phyloP scores from a whole-genome alignment of 1,140 invertebrate genomes.

The Saccostrea glomerata region DNA sequence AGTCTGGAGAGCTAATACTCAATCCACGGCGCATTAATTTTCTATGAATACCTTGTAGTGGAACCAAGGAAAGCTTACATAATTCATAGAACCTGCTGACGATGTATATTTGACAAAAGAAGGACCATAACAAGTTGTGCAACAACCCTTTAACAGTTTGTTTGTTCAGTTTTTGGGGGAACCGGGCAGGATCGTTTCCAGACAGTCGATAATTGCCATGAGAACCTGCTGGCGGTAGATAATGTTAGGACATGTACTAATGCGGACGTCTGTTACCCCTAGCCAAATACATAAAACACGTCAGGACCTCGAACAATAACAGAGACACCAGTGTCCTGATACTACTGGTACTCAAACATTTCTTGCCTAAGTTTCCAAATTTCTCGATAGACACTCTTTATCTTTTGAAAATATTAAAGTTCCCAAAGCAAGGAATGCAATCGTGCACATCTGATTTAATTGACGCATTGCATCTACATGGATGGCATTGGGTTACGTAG shows the following conservation, averaged over 20 bases:
- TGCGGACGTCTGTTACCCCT: conserved; percentile 14
- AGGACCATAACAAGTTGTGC: neutral
- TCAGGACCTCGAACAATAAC: neutral
- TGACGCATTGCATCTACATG: too few species aligned
- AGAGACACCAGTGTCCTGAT: neutral
- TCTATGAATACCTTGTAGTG: neutral
- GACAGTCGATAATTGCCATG: conserved; percentile 19
- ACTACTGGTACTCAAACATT: neutral
- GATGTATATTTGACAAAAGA: conserved; percentile 22
- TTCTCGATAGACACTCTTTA: too few species aligned
- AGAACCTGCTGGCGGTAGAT: conserved; percentile 27
- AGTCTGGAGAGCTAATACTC: conserved; percentile 23
- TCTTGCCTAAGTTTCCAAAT: too few species aligned
- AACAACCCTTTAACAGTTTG: neutral
- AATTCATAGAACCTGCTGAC: neutral
- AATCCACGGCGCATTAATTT: conserved; percentile 10
- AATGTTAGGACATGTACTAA: conserved; percentile 36
- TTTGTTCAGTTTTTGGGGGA: neutral
- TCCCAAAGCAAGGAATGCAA: neutral
- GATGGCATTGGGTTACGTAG: too few species aligned
- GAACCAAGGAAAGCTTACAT: neutral
- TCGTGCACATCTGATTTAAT: too few species aligned
- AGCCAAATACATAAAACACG: conserved; percentile 32
- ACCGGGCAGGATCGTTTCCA: neutral
- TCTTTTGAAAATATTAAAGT: too few species aligned